Conservation (phyloP, 2,113 vertebrate genomes). For the Bubalus kerabau region DNA sequence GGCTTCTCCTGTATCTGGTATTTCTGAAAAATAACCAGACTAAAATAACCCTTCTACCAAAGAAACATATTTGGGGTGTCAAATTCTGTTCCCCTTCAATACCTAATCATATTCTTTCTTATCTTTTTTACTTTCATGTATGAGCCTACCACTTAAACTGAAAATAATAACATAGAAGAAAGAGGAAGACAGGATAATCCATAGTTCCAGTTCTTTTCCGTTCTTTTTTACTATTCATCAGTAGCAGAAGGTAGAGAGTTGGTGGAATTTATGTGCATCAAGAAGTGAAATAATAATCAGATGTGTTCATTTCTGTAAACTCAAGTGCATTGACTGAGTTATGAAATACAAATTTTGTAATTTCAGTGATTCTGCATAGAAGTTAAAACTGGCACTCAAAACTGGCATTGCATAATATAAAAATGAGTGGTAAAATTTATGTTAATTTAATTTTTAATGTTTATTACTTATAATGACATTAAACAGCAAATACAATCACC, state of each 20-base stretch:
- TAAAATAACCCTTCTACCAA: background rate
- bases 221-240: background rate
- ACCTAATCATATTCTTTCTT: background rate
- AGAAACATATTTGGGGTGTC: background rate
- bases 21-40: background rate
- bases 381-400: background rate
- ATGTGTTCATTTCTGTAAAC: background rate
- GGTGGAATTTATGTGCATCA: background rate
- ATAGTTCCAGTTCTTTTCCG: background rate
- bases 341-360: background rate
- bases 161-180: background rate
- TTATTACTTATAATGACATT: background rate
- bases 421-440: background rate
- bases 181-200: background rate
- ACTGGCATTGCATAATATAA: background rate
- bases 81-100: background rate
- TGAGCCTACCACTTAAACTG: background rate
- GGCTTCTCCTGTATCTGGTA: background rate
- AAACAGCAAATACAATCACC: background rate
- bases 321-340: background rate
- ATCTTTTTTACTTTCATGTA: background rate
- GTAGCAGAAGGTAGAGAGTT: background rate
- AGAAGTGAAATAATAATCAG: background rate
- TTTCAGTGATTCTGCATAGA: background rate
- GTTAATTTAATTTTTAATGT: background rate